Conservation (phyloP, 1,140 invertebrate species). For the Kradibia gibbosae region DNA sequence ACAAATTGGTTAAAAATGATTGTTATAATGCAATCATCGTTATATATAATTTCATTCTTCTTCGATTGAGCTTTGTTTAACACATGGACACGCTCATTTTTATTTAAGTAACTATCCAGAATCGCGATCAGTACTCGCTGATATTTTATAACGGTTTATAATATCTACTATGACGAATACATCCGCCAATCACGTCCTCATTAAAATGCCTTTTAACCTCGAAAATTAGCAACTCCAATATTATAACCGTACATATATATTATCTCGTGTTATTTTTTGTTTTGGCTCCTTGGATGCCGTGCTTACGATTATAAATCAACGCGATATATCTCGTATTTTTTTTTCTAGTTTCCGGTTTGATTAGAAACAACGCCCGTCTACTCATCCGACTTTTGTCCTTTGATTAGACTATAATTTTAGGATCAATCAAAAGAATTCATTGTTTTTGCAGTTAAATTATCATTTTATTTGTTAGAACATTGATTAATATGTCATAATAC, state of each 20-base stretch:
- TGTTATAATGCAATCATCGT: not conserved
- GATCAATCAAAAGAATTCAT: not conserved
- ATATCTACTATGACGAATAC: not conserved
- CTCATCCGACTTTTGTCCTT: not conserved
- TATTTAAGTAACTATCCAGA: not conserved
- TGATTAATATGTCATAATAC: not conserved
- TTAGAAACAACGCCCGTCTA: conserved; percentile 12
- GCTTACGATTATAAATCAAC: conserved; percentile 30
- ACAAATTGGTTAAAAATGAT: not conserved
- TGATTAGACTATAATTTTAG: conserved; percentile 23
- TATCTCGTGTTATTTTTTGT: not conserved
- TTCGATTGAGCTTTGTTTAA: not conserved
- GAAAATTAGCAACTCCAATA: not conserved
- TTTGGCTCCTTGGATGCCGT: not conserved
- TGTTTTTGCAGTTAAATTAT: not conserved
- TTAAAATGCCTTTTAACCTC: conserved; percentile 9
- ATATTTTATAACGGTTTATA: not conserved
- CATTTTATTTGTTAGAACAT: not conserved
- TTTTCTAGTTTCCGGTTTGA: conserved; percentile 11
- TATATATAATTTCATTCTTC: not conserved
- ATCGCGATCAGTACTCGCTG: not conserved
- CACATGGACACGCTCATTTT: not conserved
- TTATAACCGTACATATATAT: not conserved
- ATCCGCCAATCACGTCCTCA: not conserved
- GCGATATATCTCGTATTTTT: not conserved